phyloP scores from a whole-genome alignment of 1,140 invertebrate species.

The Telenomus remus region DNA sequence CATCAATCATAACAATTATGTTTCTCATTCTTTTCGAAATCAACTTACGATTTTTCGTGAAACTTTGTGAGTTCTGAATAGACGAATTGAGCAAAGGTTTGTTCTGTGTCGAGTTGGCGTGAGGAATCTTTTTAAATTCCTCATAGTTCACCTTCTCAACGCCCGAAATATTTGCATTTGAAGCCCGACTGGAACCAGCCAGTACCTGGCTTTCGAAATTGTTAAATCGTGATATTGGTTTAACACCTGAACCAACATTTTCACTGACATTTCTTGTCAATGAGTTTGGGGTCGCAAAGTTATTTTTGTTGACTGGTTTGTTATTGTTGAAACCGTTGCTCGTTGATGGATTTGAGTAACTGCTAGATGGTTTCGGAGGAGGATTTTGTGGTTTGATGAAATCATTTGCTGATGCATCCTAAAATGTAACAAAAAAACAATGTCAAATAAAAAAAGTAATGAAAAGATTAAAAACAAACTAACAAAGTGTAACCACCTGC shows the following conservation, averaged over 20 bases:
- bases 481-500: too few species aligned
- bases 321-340: neutral
- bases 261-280: neutral
- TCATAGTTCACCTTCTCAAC: conserved; percentile 31
- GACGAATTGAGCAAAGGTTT: too few species aligned
- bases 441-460: neutral
- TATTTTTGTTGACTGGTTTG: neutral
- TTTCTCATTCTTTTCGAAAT: conserved; percentile 9
- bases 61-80: too few species aligned
- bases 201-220: conserved; percentile 34
- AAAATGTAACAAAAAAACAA: neutral
- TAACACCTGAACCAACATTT: conserved; percentile 5
- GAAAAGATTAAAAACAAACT: too few species aligned
- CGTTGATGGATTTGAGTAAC: conserved; percentile 8
- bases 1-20: neutral
- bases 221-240: neutral
- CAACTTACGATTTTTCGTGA: neutral
- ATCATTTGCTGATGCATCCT: too few species aligned
- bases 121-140: conserved; percentile 26
- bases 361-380: neutral
- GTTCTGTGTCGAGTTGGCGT: conserved; percentile 25
- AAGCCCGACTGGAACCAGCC: conserved; percentile 24
- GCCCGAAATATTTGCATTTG: conserved; percentile 15
- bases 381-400: too few species aligned
- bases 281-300: neutral